A percentile compares a stretch with the other conserved stretches of the same genome.
phyloP scores from a whole-genome alignment of 2,797 vertebrate species.

The Clarias pachynema region DNA sequence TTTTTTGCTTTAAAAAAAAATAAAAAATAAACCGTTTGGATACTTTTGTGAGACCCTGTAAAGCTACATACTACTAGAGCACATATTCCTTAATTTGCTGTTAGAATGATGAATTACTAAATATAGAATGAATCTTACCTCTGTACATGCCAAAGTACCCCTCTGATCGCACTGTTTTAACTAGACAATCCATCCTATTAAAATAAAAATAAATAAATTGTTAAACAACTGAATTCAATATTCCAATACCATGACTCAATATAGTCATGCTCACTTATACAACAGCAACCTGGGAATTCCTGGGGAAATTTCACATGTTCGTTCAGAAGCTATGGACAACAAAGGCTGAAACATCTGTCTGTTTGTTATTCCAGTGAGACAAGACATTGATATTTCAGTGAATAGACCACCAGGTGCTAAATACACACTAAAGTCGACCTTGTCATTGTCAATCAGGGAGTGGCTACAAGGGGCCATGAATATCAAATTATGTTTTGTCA shows the following conservation, averaged over 20 bases:
- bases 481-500: not conserved
- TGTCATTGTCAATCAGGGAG: not conserved
- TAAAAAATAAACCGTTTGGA: too few relatives aligned
- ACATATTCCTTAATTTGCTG: not conserved
- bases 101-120: not conserved
- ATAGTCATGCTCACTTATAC: not conserved
- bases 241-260: not conserved
- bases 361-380: conserved; percentile 31
- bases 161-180: conserved; percentile 83
- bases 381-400: not conserved
- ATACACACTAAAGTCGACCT: not conserved
- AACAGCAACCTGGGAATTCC: not conserved
- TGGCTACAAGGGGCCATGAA: not conserved
- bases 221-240: not conserved
- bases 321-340: not conserved
- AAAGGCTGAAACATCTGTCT: conserved; percentile 9
- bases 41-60: too few relatives aligned
- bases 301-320: not conserved
- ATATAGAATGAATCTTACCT: conserved; percentile 74
- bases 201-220: not conserved
- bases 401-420: not conserved
- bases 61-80: not conserved
- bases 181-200: conserved; percentile 84
- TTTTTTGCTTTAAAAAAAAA: too few relatives aligned
- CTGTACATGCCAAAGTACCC: conserved; percentile 90